phyloP scores from a whole-genome alignment of 2,888 invertebrate species.

The Steinernema carpocapsae region DNA sequence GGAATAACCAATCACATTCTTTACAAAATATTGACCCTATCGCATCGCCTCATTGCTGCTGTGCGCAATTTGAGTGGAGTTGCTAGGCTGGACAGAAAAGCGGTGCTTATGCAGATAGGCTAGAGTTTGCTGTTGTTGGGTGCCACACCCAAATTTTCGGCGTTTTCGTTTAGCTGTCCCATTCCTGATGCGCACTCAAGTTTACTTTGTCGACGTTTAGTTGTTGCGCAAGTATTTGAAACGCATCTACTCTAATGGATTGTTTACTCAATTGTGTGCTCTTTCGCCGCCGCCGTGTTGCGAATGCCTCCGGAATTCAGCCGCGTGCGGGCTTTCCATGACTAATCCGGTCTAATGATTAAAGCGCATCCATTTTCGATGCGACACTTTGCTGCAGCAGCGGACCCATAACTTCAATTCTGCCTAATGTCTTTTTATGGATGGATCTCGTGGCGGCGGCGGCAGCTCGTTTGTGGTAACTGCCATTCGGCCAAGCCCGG shows the following conservation, averaged over 20 bases:
- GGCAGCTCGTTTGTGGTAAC: too few species aligned
- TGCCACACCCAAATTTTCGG: background rate
- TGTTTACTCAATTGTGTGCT: slow-evolving; percentile 9
- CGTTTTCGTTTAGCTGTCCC: background rate
- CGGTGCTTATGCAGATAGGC: background rate
- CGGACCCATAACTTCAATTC: too few species aligned
- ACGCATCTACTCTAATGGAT: background rate
- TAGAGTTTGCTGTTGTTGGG: background rate
- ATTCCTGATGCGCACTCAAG: too few species aligned
- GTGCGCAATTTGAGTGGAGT: too few species aligned
- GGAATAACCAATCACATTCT: background rate
- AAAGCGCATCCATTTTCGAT: background rate
- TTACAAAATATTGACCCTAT: slow-evolving; percentile 6
- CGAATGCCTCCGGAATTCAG: background rate
- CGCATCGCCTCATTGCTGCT: too few species aligned
- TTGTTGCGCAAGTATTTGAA: background rate
- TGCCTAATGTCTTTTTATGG: too few species aligned
- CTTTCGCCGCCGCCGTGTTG: background rate
- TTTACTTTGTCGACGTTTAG: too few species aligned
- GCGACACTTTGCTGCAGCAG: too few species aligned
- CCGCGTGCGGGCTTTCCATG: background rate
- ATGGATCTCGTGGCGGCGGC: too few species aligned
- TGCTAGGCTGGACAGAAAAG: background rate
- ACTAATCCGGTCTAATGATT: background rate
- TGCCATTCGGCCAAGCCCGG: too few species aligned